Base-by-base conservation (phyloP, 2,888 invertebrate genomes). In the Heliconius ismenius region DNA sequence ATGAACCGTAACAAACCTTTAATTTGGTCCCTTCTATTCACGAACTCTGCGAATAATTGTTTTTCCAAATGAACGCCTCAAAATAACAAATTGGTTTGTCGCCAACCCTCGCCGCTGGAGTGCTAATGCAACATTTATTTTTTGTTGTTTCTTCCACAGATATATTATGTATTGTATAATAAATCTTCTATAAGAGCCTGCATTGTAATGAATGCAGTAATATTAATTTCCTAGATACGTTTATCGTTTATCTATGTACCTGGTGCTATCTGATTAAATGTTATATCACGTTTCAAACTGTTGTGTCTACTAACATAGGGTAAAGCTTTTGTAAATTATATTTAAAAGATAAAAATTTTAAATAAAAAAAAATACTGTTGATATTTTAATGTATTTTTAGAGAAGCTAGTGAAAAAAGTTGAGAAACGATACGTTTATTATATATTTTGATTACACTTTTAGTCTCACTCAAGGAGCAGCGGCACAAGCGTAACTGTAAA, bases 31-130 rank as follows among this genome's bases (percentile, higher is more conserved):
- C 90, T 89, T 89, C 88, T 86, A 89, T 89, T 89, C 88, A 85
- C 86, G 85, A 86, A 81, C 84, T 87, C 86, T 82, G 82, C 78
- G 81, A 84, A 82, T 90, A 88, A 92, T 92, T 92, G 91, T 92
- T 92, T 92, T 93, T 92, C 92, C 92, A 87, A 91, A 87, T 90
- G 92, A 91, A 88, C 89, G 91, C 89, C 87, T 90, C 92, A 89
- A 92, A 93, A 92, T 93, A 93, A 92, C 92, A 92, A 92, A 92
- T 92, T 91, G 89, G 89, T 89, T 86, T 87, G 85, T 88, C 86
- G 84, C 86, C 85, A 84, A 84, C 87, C 88, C 86, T 85, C 80
- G 80, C 78, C 77, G 78, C 78, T 78, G 68, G 78, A 74, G 78
- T 75, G 77, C 76, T 80, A 75, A 77, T 79, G 74, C 76, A 77